Base-by-base conservation (phyloP, 2,797 vertebrate genomes). In the Myotis myotis region DNA sequence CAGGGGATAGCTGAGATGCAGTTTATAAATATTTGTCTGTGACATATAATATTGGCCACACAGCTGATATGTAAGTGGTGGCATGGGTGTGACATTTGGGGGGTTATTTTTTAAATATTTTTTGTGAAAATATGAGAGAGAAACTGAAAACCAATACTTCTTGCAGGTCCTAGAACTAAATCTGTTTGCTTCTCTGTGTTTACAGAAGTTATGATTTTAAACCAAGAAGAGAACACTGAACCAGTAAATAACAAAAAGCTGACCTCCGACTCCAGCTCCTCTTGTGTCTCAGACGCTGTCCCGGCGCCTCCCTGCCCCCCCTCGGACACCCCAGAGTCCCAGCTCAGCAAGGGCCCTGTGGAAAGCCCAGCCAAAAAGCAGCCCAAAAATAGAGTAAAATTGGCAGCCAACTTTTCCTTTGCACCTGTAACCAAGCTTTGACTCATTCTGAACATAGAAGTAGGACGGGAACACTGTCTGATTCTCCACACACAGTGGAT, bases 361-460 rank as follows among this genome's bases (percentile, higher is more conserved):
- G 99, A 99, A 97, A 99, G 99, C 97, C 99, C 99, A 68, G 98
- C 98, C 98, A 99, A 98, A 98, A 99, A 98, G 98, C 98, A 98
- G 51, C 96, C 98, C 36, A 99, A 99, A 97, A 99, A 98, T 97
- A 98, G 98, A 98, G 99, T 99, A 85, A 99, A 98, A 97, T 98
- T 99, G 86, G 99, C 99, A 70, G 99, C 99, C 93, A 99, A 99
- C 96, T 99, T 99, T 93, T 99, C 99, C n/a, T 98, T 99, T 97
- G 98, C 99, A 13, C 98, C 98, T 91, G 97, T 98, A 97, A 98
- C 98, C 87, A 98, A 98, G 97, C 98, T 98, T 98, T 98, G 98
- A 98, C 93, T 93, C 93, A 68, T 36, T 93, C 96, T 95, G 94
- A 95, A 83, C 92, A 87, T 97, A 97, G 95, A 96, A 93, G 89